These are phyloP conservation scores for Pollicipes pollicipes DNA, from an alignment of 1,140 invertebrate species.

Conservation along the genomic window DNA sequence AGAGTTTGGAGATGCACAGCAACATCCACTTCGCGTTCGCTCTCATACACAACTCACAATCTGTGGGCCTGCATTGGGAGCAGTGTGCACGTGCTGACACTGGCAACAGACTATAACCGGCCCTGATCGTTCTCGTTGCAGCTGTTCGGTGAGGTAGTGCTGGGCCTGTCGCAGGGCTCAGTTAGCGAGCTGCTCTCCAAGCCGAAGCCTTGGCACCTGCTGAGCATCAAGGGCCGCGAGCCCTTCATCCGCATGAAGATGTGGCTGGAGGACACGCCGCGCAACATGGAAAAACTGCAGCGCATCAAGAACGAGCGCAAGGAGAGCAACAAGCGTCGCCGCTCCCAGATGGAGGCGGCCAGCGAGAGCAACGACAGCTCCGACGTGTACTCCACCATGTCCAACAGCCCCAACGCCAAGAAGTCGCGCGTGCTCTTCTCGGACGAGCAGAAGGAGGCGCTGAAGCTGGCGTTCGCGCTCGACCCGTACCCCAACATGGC, in stretches of 20 bases:
- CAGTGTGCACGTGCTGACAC: too few species aligned
- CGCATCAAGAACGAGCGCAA: constrained; percentile 71
- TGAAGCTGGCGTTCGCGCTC: constrained; percentile 76
- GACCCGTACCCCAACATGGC: constrained; percentile 91
- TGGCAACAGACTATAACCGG: too few species aligned
- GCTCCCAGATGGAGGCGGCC: constrained; percentile 32
- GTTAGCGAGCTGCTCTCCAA: constrained; percentile 93
- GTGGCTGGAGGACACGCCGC: constrained; percentile 74
- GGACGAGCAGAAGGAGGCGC: constrained; percentile 93
- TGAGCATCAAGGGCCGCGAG: constrained; percentile 92
- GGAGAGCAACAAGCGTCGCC: constrained; percentile 68
- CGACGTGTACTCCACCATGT: constrained; percentile 65
- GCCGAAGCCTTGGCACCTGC: constrained; percentile 97
- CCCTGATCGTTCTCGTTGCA: constrained; percentile 22
- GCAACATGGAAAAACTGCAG: constrained; percentile 63
- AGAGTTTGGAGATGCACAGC: too few species aligned
- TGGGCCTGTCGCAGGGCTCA: constrained; percentile 89
- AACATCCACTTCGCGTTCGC: too few species aligned
- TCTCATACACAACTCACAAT: too few species aligned
- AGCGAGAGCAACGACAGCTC: constrained; percentile 41
- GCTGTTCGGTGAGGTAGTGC: constrained; percentile 90
- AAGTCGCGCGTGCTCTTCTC: constrained; percentile 88
- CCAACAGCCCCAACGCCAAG: constrained; percentile 38
- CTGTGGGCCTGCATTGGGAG: too few species aligned
- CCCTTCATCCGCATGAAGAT: constrained; percentile 97